Percentiles rank a stretch among this genome's conserved stretches.
phyloP scores from a whole-genome alignment of 1,140 invertebrate genomes.

The Mactra quadrangularis region DNA sequence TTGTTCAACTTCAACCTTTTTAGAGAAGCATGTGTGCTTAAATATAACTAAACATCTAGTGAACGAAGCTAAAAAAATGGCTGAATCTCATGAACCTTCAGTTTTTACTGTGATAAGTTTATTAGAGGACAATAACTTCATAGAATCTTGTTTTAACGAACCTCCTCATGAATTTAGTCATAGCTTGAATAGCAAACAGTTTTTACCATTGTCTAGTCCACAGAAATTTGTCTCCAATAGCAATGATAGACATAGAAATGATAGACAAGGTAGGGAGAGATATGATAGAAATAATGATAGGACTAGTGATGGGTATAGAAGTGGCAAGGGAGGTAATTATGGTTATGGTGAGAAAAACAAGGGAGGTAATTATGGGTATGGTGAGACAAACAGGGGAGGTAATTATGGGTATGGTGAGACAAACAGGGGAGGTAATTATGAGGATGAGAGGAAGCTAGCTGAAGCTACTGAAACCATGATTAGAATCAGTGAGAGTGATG shows the following conservation, averaged over 20 bases:
- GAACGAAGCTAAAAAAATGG: slow-evolving; percentile 68
- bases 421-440: slow-evolving; percentile 6
- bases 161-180: slow-evolving; percentile 69
- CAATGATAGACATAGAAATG: no score
- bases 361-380: not conserved
- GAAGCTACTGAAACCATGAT: slow-evolving; percentile 49
- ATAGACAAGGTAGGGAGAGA: no score
- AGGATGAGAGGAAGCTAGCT: slow-evolving; percentile 23
- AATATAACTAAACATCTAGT: slow-evolving; percentile 78
- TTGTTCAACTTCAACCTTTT: slow-evolving; percentile 67
- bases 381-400: no score
- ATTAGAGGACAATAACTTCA: slow-evolving; percentile 73
- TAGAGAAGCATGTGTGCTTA: slow-evolving; percentile 72
- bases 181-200: not conserved
- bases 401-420: not conserved
- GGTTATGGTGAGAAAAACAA: not conserved
- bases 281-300: no score
- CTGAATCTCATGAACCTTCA: slow-evolving; percentile 68
- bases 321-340: no score
- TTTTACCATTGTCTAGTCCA: slow-evolving; percentile 2
- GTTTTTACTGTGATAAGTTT: slow-evolving; percentile 77
- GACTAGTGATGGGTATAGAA: no score
- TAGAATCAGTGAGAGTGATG: slow-evolving; percentile 42
- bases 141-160: slow-evolving; percentile 67
- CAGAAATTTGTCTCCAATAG: no score